phyloP scores from a whole-genome alignment of 1,140 invertebrate genomes.

The Drosophila aff. region DNA sequence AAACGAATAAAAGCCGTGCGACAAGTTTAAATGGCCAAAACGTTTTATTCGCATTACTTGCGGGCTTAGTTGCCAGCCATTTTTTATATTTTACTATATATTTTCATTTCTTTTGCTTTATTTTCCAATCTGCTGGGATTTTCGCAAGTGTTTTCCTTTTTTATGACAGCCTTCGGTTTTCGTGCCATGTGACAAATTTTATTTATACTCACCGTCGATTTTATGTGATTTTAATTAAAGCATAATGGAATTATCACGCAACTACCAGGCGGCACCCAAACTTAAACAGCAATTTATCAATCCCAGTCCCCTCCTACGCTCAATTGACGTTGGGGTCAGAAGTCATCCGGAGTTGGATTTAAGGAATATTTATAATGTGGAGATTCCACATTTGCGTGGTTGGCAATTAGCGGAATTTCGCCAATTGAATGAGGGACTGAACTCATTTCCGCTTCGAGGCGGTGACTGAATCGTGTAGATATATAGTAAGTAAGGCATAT shows the following conservation, averaged over 20 bases:
- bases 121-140: background rate
- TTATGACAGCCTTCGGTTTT: conserved; percentile 47
- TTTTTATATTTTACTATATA: conserved; percentile 40
- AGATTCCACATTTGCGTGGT: conserved; percentile 52
- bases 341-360: conserved; percentile 27
- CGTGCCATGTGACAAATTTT: conserved; percentile 61
- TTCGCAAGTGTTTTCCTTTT: conserved; percentile 46
- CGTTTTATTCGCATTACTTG: conserved; percentile 51
- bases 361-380: background rate
- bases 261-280: conserved; percentile 17
- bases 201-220: conserved; percentile 59
- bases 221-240: conserved; percentile 67
- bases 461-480: conserved; percentile 1
- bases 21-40: conserved; percentile 75
- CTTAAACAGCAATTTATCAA: conserved; percentile 22
- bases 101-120: conserved; percentile 34
- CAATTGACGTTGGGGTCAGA: conserved; percentile 61
- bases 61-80: conserved; percentile 65
- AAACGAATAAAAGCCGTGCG: conserved; percentile 60
- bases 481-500: background rate
- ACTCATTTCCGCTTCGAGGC: conserved; percentile 66
- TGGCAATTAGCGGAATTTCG: conserved; percentile 59
- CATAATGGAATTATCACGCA: conserved; percentile 51
- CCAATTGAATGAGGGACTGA: conserved; percentile 46
- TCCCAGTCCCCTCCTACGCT: conserved; percentile 6